Evolutionary conservation across 2,113 vertebrate genomes (phyloP), one percentile per base, ranked within the genome.

Genomic region (Empidonax traillii): DNA sequence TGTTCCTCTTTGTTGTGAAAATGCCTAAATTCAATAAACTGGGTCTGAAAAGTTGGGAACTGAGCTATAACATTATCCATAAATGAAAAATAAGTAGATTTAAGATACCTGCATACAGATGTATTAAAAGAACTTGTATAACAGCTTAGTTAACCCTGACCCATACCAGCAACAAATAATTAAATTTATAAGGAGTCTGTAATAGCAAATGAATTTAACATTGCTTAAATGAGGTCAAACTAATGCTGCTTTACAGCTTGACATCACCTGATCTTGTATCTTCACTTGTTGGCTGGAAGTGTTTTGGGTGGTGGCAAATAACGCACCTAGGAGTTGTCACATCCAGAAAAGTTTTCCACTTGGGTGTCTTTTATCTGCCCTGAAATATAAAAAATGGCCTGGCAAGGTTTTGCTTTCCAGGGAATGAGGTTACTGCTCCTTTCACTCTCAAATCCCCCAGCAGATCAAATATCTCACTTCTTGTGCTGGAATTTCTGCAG

Each of bases 1-100:
- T 65, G 12, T 35, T 95, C 31, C 25, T 58, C 23, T 43, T 79
- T 80, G 39, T 76, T 62, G 11, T 24, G 15, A 71, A 58, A 79
- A 44, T 53, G 17, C 6, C 21, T 41, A 10, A 4, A 5, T 68
- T 37, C 22, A 9, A 1, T 55, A 15, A 68, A 41, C 4, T 37
- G 15, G 23, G 8, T 37, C 37, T 73, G 12, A 66, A 44, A 53
- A 5, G 3, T 41, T 58, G 56, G 39, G 43, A 81, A 27, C 19
- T 39, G 59, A 52, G 23, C 67, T 86, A 0, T 66, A 35, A 35
- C 23, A 35, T 59, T 41, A 16, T 63, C 63, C 8, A 9, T 19
- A 30, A 1, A 0, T 31, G 35, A 77, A 52, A 46, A 27, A 0
- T 17, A 12, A 52, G 21, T 21, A 56, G 33, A 49, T 44, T 22